Percentiles rank a stretch among this genome's conserved stretches.
These are phyloP conservation scores for Rhagium mordax DNA, from an alignment of 2,888 invertebrate genomes.

Conservation along the genomic window DNA sequence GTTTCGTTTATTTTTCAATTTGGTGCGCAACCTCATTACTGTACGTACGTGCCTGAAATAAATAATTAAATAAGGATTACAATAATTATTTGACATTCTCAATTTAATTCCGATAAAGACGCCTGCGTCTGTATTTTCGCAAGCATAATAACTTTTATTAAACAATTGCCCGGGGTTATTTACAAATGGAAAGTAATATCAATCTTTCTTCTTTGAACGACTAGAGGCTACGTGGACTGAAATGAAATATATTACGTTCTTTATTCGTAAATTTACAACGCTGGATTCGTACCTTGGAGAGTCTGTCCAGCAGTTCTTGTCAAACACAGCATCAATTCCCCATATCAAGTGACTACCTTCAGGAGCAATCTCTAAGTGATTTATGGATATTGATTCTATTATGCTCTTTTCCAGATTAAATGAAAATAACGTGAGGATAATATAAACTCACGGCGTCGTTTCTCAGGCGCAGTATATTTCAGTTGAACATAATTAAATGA, in stretches of 20 bases:
- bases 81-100: no score
- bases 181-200: no score
- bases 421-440: not conserved
- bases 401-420: not conserved
- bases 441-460: not conserved
- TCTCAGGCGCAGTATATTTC: not conserved
- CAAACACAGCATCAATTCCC: slow-evolving; percentile 50
- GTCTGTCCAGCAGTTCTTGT: slow-evolving; percentile 49
- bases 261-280: slow-evolving; percentile 13
- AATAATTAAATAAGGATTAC: no score
- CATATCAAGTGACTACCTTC: slow-evolving; percentile 48
- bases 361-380: slow-evolving; percentile 48
- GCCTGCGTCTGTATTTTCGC: no score
- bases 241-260: not conserved
- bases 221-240: not conserved
- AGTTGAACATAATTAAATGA: no score
- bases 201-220: not conserved
- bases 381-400: slow-evolving; percentile 46
- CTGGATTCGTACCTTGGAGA: not conserved
- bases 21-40: no score
- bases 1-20: no score
- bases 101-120: no score
- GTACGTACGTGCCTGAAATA: no score
- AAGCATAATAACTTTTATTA: no score
- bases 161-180: no score